Evolutionary conservation across 2,888 invertebrate species (phyloP), one percentile per base, ranked within the genome.

Genomic region (Limenitis arthemis): DNA sequence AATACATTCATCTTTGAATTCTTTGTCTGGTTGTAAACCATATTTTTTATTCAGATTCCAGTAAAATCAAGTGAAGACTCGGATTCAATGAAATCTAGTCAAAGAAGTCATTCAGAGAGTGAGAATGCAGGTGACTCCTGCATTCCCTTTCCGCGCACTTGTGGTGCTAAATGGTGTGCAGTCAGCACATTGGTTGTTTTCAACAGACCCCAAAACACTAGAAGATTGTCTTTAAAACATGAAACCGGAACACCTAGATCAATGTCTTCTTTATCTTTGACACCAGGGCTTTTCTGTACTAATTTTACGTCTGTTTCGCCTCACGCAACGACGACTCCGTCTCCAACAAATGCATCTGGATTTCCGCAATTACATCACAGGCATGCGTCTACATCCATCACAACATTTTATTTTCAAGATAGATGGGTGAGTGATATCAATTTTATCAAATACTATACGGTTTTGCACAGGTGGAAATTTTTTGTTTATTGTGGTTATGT

Each of bases 81-180:
- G 3, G 85, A 86, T 59, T 84, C 83, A 2, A 77, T 82, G 70
- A 86, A 84, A 60, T 82, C 82, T 11, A 83, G 83, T 57, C 86
- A 85, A 65, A 65, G 84, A 57, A 83, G 85, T 62, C 82, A 84
- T 56, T 86, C 86, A 0, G 86, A 86, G 54, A 79, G 85, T 57
- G 86, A 85, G 57, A 84, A 84, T 58, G 86, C 86, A 0, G 86
- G 89, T 33, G 95, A 95, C 68, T 91, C 94, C 6, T 94, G 94
- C 70, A 94, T 98, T 62, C 98, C 98, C 0, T 98, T 97, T 77
- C 98, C 98, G 0, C 88, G 96, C 49, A 98, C 97, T 0, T 96
- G 96, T 8, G 97, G 97, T 1, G 97, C 96, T 0, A 92, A 94
- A 66, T 98, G 98, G 87, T 96, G 95, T 77, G 93, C 94, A 30